Base-by-base conservation (phyloP, 2,113 vertebrate genomes). In the Channa maculata region DNA sequence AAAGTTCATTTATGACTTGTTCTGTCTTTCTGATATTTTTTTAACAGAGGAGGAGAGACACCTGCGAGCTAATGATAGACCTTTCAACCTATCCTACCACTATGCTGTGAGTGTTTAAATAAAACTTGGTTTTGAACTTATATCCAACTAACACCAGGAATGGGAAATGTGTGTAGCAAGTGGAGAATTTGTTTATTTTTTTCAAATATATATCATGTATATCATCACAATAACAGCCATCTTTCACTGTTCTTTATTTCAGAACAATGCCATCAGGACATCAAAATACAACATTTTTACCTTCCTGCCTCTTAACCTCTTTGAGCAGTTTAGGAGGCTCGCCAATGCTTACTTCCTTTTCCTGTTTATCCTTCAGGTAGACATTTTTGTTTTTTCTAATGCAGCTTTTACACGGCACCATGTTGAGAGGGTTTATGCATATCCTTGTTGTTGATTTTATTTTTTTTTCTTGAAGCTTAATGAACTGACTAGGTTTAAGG, bases 311-410 rank as follows among this genome's bases (percentile, higher is more conserved):
- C 91, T 96, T 74, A 99, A 99, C 92, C 93, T 99, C 33, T 98
- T 99, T 39, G 96, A 98, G 85, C 97, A 99, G 93, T 96, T 99
- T 82, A 95, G 94, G 90, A 94, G 97, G 80, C 94, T 99, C 59
- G 97, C 97, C 82, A 99, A 98, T n/a, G 95, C 95, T 24, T 99
- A 98, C 90, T 99, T 99, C 88, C 91, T 98, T 44, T 90, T 96
- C 88, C 94, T 98, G 79, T 92, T 98, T 54, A 70, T 95, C 63
- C 92, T 99, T 14, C 97, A 98, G 97, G 97, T 97, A 92, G 2
- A 59, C 24, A 0, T 2, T 14, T 33, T n/a, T 6, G 2, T 34
- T n/a, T 38, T 41, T 37, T 55, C 33, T 34, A n/a, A 41, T 34
- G 2, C 48, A 48, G 13, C 8, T 8, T 11, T 50, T 1, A 24